Conservation (phyloP, 2,888 invertebrate genomes). For the Eristalis pertinax region DNA sequence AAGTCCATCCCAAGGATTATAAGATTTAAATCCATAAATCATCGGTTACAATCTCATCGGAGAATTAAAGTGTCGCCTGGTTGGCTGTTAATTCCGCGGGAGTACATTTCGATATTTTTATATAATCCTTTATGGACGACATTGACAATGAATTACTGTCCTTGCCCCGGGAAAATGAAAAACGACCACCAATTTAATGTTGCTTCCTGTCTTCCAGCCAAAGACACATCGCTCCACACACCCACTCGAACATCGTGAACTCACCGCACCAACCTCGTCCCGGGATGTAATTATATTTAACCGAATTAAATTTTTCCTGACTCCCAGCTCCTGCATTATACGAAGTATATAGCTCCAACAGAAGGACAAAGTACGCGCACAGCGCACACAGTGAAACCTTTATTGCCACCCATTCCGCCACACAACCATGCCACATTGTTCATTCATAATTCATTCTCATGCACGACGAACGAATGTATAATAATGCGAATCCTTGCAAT, state of each 20-base stretch:
- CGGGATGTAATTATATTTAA: not conserved
- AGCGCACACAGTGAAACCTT: not conserved
- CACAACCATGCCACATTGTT: not conserved
- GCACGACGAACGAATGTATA: not conserved
- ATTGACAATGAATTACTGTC: not conserved
- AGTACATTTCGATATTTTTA: no score
- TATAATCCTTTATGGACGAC: not conserved
- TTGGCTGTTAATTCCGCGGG: no score
- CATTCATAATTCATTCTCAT: slow-evolving; percentile 21
- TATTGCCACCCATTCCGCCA: not conserved
- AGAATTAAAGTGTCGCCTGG: no score
- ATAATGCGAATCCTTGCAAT: slow-evolving; percentile 25
- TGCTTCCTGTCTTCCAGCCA: not conserved
- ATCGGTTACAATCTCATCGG: no score
- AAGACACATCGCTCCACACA: not conserved
- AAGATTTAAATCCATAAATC: no score
- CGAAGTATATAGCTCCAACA: not conserved
- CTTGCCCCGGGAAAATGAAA: not conserved
- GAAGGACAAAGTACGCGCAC: not conserved
- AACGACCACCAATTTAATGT: not conserved
- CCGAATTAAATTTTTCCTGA: not conserved
- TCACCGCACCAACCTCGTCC: not conserved
- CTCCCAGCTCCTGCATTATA: not conserved
- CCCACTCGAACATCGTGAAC: not conserved
- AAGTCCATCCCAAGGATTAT: no score